phyloP scores from a whole-genome alignment of 2,888 invertebrate genomes.

The Parnassius apollo region DNA sequence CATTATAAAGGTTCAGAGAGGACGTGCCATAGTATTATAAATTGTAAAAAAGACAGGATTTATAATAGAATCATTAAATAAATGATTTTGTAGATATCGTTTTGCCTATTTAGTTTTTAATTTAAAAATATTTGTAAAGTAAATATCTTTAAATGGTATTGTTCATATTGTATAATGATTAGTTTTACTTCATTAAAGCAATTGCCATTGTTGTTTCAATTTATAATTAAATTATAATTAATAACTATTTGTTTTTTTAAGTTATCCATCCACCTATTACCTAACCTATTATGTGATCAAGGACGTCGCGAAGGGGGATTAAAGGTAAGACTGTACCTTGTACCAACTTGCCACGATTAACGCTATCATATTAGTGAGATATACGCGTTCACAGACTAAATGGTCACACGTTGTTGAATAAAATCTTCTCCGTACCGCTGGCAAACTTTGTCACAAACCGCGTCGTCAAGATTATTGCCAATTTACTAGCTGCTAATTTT shows the following conservation, averaged over 20 bases:
- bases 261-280: too few relatives aligned
- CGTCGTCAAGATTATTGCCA: too few relatives aligned
- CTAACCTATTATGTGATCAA: too few relatives aligned
- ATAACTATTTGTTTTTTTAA: conserved; percentile 27
- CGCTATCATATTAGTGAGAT: too few relatives aligned
- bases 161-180: conserved; percentile 40
- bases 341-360: too few relatives aligned
- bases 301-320: too few relatives aligned
- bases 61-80: not conserved
- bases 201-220: conserved; percentile 71
- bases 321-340: too few relatives aligned
- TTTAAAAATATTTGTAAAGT: conserved; percentile 30
- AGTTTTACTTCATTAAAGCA: conserved; percentile 46
- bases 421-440: too few relatives aligned
- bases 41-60: not conserved
- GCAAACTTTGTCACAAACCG: too few relatives aligned
- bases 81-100: conserved; percentile 16
- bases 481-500: too few relatives aligned
- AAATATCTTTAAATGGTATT: conserved; percentile 59
- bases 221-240: conserved; percentile 66
- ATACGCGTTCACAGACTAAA: too few relatives aligned
- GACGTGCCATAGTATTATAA: conserved; percentile 25
- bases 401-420: too few relatives aligned
- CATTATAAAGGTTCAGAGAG: conserved; percentile 9
- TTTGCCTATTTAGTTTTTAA: conserved; percentile 25